phyloP scores from a whole-genome alignment of 2,797 vertebrate genomes.

The Nasua narica region DNA sequence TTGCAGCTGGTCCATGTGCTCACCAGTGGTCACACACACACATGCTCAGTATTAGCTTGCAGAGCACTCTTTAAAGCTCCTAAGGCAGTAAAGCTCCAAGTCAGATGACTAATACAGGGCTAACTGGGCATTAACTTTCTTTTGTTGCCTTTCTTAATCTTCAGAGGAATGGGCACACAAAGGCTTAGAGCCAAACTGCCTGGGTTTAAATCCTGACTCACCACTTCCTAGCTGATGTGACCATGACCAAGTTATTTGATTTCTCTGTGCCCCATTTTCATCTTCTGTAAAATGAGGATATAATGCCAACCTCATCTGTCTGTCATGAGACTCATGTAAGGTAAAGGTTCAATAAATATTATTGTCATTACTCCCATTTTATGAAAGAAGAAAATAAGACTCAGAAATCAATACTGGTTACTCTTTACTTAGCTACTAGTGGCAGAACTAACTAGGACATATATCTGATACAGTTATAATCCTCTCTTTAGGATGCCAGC shows the following conservation, averaged over 20 bases:
- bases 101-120: accelerated
- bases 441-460: not conserved
- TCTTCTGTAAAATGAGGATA: not conserved
- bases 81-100: not conserved
- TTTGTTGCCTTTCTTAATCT: not conserved
- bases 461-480: not conserved
- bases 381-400: not conserved
- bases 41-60: not conserved
- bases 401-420: not conserved
- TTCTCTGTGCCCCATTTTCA: not conserved
- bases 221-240: not conserved
- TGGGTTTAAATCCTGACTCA: not conserved
- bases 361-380: not conserved
- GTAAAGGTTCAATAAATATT: not conserved
- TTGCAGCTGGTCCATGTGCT: not conserved
- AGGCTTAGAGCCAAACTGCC: not conserved
- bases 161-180: not conserved
- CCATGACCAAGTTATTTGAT: not conserved
- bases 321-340: not conserved
- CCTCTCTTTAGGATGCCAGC: not conserved
- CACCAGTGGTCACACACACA: not conserved
- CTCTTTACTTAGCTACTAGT: not conserved
- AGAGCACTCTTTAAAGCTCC: not conserved
- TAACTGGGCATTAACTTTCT: not conserved
- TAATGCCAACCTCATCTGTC: not conserved